These are phyloP conservation scores for Bruchidius siliquastri DNA, from an alignment of 2,888 invertebrate genomes.

Conservation along the genomic window DNA sequence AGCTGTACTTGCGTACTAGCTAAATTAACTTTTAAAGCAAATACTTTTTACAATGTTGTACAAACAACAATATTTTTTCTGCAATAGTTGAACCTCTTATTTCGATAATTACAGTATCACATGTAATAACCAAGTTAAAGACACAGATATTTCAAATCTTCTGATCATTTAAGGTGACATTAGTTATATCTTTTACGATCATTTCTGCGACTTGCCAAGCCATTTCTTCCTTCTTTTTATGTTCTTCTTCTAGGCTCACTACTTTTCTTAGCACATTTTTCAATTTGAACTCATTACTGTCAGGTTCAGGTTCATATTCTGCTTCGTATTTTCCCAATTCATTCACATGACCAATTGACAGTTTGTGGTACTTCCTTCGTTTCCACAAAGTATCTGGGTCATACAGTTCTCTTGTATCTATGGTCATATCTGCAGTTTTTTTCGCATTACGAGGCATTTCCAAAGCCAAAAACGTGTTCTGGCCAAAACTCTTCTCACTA, in stretches of 20 bases:
- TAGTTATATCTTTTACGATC: conserved; percentile 93
- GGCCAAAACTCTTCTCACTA: conserved; percentile 70
- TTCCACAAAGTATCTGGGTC: conserved; percentile 89
- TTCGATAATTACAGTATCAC: background rate
- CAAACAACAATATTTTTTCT: too few species aligned
- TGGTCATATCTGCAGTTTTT: conserved; percentile 62
- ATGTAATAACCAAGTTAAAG: background rate
- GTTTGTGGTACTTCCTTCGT: conserved; percentile 65
- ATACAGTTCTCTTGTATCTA: conserved; percentile 75
- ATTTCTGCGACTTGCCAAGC: conserved; percentile 96
- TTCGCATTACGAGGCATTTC: conserved; percentile 51
- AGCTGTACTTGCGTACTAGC: too few species aligned
- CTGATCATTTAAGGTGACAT: conserved; percentile 65
- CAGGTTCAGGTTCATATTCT: conserved; percentile 78
- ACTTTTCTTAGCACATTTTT: conserved; percentile 69
- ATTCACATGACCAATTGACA: conserved; percentile 84
- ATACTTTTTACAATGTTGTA: too few species aligned
- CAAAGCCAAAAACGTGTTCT: conserved; percentile 62
- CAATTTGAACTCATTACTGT: conserved; percentile 48
- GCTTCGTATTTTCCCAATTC: conserved; percentile 87
- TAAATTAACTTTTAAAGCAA: too few species aligned
- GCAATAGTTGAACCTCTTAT: background rate
- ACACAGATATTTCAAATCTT: conserved; percentile 4
- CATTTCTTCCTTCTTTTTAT: conserved; percentile 90
- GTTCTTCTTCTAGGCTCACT: conserved; percentile 78